These are phyloP conservation scores for Sinocyclocheilus grahami DNA, from an alignment of 2,113 vertebrate species.

Conservation along the genomic window DNA sequence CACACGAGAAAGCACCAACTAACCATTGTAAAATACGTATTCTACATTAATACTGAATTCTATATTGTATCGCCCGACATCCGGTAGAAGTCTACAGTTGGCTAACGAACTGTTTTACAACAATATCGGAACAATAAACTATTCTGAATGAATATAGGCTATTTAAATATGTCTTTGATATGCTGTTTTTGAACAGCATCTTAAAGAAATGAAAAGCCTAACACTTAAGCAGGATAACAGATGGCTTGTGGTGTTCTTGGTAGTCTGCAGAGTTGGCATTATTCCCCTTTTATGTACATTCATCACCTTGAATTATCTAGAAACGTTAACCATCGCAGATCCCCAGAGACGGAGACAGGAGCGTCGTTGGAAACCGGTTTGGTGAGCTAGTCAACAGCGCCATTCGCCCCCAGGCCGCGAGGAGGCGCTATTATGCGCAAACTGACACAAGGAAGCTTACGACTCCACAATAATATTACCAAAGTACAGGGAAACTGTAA, in stretches of 20 bases:
- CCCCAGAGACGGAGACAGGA: constrained; percentile 28
- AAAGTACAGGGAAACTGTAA: constrained; percentile 47
- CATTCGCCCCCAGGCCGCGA: constrained; percentile 68
- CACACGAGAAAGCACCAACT: neutral
- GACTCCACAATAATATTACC: constrained; percentile 51
- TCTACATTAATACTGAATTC: neutral
- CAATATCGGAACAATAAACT: neutral
- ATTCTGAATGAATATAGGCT: neutral
- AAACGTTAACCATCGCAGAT: neutral
- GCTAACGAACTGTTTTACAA: neutral
- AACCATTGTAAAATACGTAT: neutral
- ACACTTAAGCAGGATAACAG: too few relatives aligned
- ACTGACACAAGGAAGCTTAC: constrained; percentile 70
- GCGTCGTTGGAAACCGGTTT: constrained; percentile 49
- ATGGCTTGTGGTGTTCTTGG: neutral
- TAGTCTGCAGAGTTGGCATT: neutral
- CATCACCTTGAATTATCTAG: neutral
- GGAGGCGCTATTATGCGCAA: constrained; percentile 68
- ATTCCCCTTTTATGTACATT: neutral
- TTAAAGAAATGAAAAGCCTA: neutral
- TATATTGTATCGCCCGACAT: neutral
- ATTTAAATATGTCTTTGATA: neutral
- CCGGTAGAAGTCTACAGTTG: neutral
- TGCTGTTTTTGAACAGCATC: neutral
- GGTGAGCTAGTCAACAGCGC: neutral